These are phyloP conservation scores for Ichneumoninae sp. DNA, from an alignment of 2,888 invertebrate species.

Conservation along the genomic window DNA sequence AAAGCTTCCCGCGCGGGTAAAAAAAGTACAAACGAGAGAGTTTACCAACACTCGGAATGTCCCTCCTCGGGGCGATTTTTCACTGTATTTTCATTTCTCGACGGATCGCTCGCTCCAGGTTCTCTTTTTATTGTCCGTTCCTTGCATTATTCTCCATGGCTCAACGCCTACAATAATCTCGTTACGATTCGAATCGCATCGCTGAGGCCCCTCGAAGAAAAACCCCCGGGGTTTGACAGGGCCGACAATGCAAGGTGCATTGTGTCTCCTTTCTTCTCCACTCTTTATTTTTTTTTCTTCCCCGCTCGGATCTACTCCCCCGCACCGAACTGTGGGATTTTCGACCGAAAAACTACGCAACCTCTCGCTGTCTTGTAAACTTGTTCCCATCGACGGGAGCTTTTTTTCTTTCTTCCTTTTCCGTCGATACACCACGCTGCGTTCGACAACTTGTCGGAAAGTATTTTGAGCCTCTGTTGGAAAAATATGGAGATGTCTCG, in stretches of 20 bases:
- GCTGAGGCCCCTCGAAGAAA: conserved; percentile 57
- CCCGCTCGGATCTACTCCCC: conserved; percentile 26
- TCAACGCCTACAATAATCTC: conserved; percentile 83
- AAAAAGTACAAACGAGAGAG: conserved; percentile 59
- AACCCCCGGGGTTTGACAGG: conserved; percentile 75
- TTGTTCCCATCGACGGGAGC: conserved; percentile 70
- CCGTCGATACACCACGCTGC: conserved; percentile 58
- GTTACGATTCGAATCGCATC: conserved; percentile 78
- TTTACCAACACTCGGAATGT: conserved; percentile 71
- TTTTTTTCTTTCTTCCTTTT: conserved; percentile 61
- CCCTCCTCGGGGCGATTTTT: conserved; percentile 15
- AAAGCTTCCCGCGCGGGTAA: conserved; percentile 42
- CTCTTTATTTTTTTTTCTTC: conserved; percentile 59
- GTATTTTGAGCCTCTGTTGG: conserved; percentile 76
- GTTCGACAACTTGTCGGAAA: conserved; percentile 71
- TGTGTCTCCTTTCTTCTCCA: conserved; percentile 71
- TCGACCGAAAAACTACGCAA: conserved; percentile 22
- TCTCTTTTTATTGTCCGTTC: conserved; percentile 57
- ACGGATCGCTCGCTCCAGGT: conserved; percentile 59
- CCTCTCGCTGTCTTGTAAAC: conserved; percentile 65
- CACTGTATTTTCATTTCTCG: conserved; percentile 44
- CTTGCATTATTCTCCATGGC: conserved; percentile 74
- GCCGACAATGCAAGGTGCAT: conserved; percentile 82
- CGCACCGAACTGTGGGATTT: conserved; percentile 17
- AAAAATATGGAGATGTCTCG: conserved; percentile 77